These are phyloP conservation scores for Porites australiensis DNA, from an alignment of 64 coral and sea anemone species.

Conservation along the genomic window DNA sequence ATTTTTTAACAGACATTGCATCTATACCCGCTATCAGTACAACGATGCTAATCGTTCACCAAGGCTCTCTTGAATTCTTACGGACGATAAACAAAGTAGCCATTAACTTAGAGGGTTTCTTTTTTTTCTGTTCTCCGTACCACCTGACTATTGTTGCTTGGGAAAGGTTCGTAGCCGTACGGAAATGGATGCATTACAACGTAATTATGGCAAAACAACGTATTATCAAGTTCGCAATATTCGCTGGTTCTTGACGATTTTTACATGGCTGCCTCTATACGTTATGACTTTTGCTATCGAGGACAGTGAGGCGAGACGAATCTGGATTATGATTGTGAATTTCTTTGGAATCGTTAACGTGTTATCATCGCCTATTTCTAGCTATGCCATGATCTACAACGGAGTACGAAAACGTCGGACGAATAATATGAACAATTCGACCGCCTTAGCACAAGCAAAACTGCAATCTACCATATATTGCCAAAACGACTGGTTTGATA, in stretches of 20 bases:
- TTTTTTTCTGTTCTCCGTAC: background rate
- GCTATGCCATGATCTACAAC: background rate
- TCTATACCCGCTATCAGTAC: background rate
- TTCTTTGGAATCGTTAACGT: too few species aligned
- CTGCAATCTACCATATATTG: background rate
- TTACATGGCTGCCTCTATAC: background rate
- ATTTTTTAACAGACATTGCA: background rate
- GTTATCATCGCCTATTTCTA: background rate
- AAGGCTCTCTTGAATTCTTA: background rate
- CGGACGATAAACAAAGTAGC: background rate
- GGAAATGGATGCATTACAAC: slow-evolving; percentile 21
- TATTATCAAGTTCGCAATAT: background rate
- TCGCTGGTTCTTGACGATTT: background rate
- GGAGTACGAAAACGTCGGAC: background rate
- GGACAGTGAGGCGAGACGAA: background rate
- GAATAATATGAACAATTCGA: too few species aligned
- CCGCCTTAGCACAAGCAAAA: background rate
- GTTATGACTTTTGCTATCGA: background rate
- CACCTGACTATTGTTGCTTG: slow-evolving; percentile 2
- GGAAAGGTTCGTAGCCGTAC: slow-evolving; percentile 1
- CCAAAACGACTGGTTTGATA: background rate
- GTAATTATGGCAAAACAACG: background rate
- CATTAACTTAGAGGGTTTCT: background rate
- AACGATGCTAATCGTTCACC: background rate
- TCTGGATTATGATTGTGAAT: background rate